Evolutionary conservation across 2,113 vertebrate genomes (phyloP).

Genomic region (Python bivittatus): DNA sequence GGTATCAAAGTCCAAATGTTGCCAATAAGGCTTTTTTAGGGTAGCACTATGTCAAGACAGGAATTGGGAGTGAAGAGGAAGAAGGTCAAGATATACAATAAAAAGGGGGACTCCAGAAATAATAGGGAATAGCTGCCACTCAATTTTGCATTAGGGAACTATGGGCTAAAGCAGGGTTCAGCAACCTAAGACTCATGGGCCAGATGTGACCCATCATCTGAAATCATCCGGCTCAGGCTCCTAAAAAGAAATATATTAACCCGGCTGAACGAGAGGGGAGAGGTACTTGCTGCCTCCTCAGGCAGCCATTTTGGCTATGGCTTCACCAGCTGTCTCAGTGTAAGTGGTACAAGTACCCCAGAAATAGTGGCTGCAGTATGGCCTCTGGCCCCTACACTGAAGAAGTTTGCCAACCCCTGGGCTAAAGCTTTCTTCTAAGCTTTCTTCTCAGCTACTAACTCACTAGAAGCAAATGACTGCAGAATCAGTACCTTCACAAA

Average conservation of each 20-base stretch:
- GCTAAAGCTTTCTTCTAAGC: neutral
- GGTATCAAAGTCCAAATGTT: neutral
- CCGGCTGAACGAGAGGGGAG: neutral
- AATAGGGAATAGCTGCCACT: neutral
- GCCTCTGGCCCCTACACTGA: neutral
- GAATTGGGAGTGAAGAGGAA: neutral
- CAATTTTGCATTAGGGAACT: neutral
- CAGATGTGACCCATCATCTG: neutral
- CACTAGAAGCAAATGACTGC: neutral
- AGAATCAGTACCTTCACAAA: slow-evolving; percentile 79
- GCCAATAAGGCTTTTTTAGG: neutral
- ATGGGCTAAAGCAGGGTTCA: neutral
- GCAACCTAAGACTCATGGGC: neutral
- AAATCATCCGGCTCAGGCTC: neutral
- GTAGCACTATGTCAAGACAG: neutral
- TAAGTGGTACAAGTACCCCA: neutral
- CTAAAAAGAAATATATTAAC: neutral
- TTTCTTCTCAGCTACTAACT: too few relatives aligned
- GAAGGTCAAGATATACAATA: neutral
- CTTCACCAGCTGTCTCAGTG: neutral
- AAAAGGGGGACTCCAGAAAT: neutral
- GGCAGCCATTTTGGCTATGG: neutral
- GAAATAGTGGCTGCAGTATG: neutral
- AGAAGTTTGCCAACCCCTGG: neutral
- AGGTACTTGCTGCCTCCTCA: neutral